Percentiles rank a stretch among this genome's conserved stretches.
phyloP scores from a whole-genome alignment of 2,113 vertebrate species.

The Hylia prasina region DNA sequence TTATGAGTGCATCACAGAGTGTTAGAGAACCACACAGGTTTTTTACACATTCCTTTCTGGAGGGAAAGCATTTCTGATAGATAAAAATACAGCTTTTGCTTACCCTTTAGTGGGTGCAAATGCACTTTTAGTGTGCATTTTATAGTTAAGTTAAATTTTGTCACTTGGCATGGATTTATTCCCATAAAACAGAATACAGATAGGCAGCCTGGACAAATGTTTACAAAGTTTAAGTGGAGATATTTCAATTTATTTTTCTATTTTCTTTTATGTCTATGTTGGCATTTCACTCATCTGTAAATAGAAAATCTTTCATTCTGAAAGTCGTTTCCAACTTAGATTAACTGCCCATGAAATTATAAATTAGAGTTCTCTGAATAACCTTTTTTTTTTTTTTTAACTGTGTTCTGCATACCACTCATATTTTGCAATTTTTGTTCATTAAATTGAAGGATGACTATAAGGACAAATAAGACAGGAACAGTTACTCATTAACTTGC shows the following conservation, averaged over 20 bases:
- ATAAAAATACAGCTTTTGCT: background rate
- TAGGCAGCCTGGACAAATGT: background rate
- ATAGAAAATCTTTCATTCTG: conserved; percentile 13
- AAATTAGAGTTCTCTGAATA: background rate
- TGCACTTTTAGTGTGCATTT: background rate
- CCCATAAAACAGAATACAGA: background rate
- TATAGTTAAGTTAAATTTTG: background rate
- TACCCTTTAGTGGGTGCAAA: background rate
- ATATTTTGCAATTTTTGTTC: background rate
- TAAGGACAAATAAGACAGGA: background rate
- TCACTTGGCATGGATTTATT: background rate
- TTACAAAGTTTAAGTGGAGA: background rate
- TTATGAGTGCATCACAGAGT: background rate
- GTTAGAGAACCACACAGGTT: background rate
- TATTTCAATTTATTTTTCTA: conserved; percentile 52
- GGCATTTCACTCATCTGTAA: conserved; percentile 27
- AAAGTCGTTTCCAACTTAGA: conserved; percentile 10
- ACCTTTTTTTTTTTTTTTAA: background rate
- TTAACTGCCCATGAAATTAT: conserved; percentile 43
- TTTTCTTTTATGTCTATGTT: conserved; percentile 44
- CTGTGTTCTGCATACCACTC: background rate
- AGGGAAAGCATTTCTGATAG: background rate
- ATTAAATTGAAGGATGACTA: background rate
- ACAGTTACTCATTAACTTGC: background rate
- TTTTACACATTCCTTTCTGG: background rate